Conservation (phyloP, 2,113 vertebrate genomes). For the Rhegmatorhina hoffmannsi region DNA sequence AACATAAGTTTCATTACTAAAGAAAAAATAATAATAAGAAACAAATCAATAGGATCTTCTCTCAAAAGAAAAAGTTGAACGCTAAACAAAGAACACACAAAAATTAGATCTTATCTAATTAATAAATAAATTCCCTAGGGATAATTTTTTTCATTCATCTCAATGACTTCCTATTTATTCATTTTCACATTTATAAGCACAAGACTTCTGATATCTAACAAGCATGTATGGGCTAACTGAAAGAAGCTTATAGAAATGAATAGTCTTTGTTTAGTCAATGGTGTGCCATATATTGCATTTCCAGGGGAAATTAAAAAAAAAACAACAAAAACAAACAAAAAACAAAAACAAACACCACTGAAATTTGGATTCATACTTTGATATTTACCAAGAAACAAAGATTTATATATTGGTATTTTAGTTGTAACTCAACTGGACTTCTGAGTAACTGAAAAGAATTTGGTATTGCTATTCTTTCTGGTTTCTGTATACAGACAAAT, state of each 20-base stretch:
- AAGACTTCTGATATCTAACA: not conserved
- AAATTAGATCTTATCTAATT: not conserved
- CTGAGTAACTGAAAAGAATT: not conserved
- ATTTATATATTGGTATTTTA: not conserved
- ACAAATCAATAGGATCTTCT: not conserved
- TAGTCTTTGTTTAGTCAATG: not conserved
- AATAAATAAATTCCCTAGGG: not conserved
- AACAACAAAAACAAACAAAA: too few relatives aligned
- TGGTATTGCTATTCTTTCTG: not conserved
- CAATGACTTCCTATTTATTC: not conserved
- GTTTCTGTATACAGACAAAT: not conserved
- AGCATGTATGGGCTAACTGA: not conserved
- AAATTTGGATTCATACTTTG: not conserved
- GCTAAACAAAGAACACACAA: not conserved
- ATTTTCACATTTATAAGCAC: not conserved
- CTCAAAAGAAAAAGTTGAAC: not conserved
- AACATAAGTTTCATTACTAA: conserved; percentile 3
- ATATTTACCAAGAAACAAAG: not conserved
- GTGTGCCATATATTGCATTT: not conserved
- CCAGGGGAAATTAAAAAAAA: not conserved
- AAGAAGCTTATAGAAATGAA: not conserved
- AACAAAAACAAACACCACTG: too few relatives aligned
- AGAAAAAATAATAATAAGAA: conserved; percentile 7
- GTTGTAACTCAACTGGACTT: not conserved
- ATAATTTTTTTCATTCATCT: not conserved